Percentiles rank a stretch among this genome's conserved stretches.
phyloP scores from a whole-genome alignment of 2,113 vertebrate species.

The Phodopus roborovskii region DNA sequence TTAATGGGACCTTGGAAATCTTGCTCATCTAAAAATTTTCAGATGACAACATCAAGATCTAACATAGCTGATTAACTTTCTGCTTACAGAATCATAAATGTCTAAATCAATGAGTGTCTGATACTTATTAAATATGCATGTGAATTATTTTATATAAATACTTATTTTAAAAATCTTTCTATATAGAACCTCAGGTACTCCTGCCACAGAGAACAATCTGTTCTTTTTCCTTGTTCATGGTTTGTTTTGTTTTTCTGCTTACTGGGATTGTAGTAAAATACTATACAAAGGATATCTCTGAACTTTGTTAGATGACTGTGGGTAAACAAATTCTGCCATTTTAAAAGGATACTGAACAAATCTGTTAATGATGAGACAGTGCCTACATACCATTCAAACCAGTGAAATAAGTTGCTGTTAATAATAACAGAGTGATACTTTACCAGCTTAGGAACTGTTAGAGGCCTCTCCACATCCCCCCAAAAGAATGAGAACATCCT shows the following conservation, averaged over 20 bases:
- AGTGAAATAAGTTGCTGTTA: neutral
- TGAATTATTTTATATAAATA: slow-evolving; percentile 15
- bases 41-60: neutral
- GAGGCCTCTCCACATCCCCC: neutral
- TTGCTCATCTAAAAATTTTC: slow-evolving; percentile 38
- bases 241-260: neutral
- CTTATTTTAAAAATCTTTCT: neutral
- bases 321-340: neutral
- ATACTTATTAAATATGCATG: neutral
- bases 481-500: neutral
- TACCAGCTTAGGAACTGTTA: neutral
- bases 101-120: slow-evolving; percentile 7
- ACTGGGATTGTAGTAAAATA: neutral
- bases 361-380: neutral
- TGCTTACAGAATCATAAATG: neutral
- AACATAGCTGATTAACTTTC: neutral
- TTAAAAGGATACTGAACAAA: neutral
- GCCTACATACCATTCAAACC: neutral
- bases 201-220: neutral
- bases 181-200: neutral
- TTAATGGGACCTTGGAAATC: neutral
- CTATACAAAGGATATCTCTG: neutral
- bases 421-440: neutral
- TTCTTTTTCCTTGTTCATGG: neutral
- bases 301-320: neutral